Conservation (phyloP, 2,797 vertebrate species). For the Pseudomugil gertrudae region DNA sequence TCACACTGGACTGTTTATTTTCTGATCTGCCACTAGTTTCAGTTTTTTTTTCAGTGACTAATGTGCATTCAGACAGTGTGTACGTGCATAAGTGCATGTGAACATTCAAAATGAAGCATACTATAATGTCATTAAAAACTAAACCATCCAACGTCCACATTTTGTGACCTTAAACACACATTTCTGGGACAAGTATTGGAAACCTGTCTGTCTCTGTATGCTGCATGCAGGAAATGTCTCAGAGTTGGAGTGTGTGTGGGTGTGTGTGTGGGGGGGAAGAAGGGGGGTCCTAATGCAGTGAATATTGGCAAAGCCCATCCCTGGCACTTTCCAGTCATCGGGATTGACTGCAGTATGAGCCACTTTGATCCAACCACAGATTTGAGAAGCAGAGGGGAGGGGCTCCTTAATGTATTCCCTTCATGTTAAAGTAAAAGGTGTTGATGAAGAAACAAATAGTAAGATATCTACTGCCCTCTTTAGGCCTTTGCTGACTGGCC, state of each 20-base stretch:
- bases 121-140: too few relatives aligned
- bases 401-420: conserved; percentile 12
- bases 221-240: conserved; percentile 37
- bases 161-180: not conserved
- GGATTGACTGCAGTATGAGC: conserved; percentile 58
- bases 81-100: not conserved
- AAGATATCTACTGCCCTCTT: conserved; percentile 7
- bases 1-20: too few relatives aligned
- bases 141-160: not conserved
- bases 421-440: conserved; percentile 14
- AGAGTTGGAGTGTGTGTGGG: conserved; percentile 13
- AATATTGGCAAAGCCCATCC: conserved; percentile 47
- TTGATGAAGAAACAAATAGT: conserved; percentile 10
- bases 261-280: too few relatives aligned
- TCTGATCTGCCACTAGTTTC: too few relatives aligned
- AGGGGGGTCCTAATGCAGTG: conserved; percentile 40
- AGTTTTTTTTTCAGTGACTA: not conserved
- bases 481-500: not conserved
- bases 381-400: conserved; percentile 10
- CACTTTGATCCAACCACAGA: conserved; percentile 32
- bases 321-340: conserved; percentile 42
- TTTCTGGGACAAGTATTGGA: conserved; percentile 3
- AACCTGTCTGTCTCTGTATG: conserved; percentile 3
- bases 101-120: too few relatives aligned
- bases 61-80: not conserved